A percentile compares a stretch with the other conserved stretches of the same genome.
These are phyloP conservation scores for Argya squamiceps DNA, from an alignment of 2,797 vertebrate genomes.

Conservation along the genomic window DNA sequence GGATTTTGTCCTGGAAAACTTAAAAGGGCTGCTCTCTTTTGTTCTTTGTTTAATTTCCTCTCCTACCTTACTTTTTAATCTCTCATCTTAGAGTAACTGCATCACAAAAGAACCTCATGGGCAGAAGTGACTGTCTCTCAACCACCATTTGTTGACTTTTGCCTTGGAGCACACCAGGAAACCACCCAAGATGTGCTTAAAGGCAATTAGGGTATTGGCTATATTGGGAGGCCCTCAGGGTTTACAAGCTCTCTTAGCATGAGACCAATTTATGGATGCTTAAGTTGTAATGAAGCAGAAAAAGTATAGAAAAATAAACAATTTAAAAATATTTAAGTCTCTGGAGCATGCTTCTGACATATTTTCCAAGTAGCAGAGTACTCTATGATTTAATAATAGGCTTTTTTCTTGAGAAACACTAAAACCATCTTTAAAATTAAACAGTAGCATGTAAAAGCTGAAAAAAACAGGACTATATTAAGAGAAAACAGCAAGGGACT, in stretches of 20 bases:
- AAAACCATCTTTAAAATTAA: not conserved
- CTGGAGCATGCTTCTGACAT: not conserved
- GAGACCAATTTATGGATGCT: conserved; percentile 14
- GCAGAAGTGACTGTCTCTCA: not conserved
- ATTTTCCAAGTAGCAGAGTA: not conserved
- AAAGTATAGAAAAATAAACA: not conserved
- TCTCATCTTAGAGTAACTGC: not conserved
- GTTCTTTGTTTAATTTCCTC: not conserved
- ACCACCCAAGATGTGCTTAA: not conserved
- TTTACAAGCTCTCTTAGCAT: conserved; percentile 6
- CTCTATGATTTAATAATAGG: not conserved
- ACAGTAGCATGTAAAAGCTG: not conserved
- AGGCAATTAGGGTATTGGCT: not conserved
- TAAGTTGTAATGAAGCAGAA: conserved; percentile 31
- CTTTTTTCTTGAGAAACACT: not conserved
- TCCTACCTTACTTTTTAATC: not conserved
- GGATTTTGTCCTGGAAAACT: not conserved
- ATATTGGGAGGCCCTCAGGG: not conserved
- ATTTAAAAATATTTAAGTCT: conserved; percentile 8
- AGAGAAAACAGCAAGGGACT: not conserved
- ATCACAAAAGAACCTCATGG: not conserved
- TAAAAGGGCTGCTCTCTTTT: not conserved
- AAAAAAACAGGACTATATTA: not conserved
- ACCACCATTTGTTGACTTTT: not conserved
- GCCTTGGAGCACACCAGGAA: not conserved